These are phyloP conservation scores for Rallus limicola DNA, from an alignment of 2,113 vertebrate species.

Conservation along the genomic window DNA sequence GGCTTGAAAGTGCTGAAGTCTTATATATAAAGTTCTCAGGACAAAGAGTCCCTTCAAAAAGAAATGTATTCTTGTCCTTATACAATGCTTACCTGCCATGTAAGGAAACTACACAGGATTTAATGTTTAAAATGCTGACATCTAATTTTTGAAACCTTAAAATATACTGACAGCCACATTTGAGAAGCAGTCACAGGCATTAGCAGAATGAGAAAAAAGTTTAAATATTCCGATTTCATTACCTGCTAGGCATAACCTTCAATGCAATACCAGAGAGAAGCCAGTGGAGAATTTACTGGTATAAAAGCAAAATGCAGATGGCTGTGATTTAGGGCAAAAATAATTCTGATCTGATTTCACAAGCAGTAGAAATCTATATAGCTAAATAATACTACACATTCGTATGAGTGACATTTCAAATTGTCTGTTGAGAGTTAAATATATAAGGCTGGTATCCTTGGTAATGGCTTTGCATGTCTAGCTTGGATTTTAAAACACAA, in stretches of 20 bases:
- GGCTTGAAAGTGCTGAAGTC: not conserved
- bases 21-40: not conserved
- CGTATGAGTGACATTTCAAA: slow-evolving; percentile 59
- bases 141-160: not conserved
- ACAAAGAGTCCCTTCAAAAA: not conserved
- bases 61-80: not conserved
- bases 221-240: not conserved
- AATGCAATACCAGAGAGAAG: not conserved
- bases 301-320: slow-evolving; percentile 19
- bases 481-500: not conserved
- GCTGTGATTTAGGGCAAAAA: not conserved
- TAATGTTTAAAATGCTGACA: not conserved
- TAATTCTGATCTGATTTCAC: not conserved
- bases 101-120: not conserved
- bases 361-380: not conserved
- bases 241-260: not conserved
- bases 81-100: not conserved
- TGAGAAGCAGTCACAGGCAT: not conserved
- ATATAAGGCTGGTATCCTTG: not conserved
- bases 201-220: not conserved
- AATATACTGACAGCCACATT: not conserved
- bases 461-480: not conserved
- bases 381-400: slow-evolving; percentile 37
- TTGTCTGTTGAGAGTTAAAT: not conserved
- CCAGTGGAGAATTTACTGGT: not conserved